Percentiles rank a stretch among this genome's conserved stretches.
Evolutionary conservation across 2,797 vertebrate species (phyloP).

Genomic region (Erethizon dorsatum): DNA sequence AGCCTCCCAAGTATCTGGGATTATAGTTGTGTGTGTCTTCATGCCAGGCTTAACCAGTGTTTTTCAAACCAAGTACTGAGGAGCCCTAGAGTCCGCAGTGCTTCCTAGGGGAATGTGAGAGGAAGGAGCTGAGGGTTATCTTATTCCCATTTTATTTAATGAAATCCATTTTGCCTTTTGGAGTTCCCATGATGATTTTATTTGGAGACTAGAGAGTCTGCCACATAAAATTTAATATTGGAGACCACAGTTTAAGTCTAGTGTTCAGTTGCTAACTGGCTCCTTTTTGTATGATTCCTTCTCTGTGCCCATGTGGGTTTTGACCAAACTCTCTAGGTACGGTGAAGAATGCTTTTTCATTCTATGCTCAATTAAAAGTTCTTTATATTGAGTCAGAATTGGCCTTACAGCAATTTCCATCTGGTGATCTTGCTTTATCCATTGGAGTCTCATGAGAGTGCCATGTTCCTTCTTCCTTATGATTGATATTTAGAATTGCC

Average conservation of each 20-base stretch:
- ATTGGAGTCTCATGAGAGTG: constrained; percentile 15
- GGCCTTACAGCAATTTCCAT: constrained; percentile 5
- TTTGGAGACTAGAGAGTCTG: constrained; percentile 39
- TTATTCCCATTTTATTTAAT: constrained; percentile 13
- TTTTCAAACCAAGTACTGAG: constrained; percentile 12
- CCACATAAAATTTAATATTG: neutral
- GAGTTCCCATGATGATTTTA: neutral
- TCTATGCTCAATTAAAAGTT: neutral
- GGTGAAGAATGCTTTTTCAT: constrained; percentile 15
- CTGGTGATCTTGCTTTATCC: neutral
- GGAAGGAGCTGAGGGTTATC: neutral
- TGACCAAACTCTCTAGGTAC: constrained; percentile 32
- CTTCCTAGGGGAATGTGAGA: neutral
- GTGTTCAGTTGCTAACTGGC: neutral
- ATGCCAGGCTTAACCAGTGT: neutral
- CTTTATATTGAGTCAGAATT: constrained; percentile 38
- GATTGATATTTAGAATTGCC: constrained; percentile 41
- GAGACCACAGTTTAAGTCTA: neutral
- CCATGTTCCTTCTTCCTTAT: neutral
- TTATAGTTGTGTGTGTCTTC: neutral
- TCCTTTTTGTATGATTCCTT: constrained; percentile 26
- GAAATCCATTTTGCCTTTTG: constrained; percentile 37
- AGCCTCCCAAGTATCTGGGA: neutral
- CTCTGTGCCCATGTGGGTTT: neutral
- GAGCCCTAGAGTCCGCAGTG: neutral